phyloP scores from a whole-genome alignment of 2,888 invertebrate species.

The Cryptophagus acutangulus region DNA sequence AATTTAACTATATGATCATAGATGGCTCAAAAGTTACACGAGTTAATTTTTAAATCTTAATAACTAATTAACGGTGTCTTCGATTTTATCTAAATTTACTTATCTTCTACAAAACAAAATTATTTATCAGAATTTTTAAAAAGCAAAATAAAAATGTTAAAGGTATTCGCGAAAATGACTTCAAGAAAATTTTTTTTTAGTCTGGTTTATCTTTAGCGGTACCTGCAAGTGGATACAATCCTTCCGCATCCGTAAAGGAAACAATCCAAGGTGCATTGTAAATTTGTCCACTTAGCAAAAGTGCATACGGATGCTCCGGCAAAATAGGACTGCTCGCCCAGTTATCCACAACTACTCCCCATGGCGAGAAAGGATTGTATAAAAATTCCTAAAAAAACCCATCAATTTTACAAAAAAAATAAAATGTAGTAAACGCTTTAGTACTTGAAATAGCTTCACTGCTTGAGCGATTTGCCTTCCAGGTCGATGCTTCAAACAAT shows the following conservation, averaged over 20 bases:
- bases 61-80: no score
- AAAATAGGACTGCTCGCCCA: conserved; percentile 59
- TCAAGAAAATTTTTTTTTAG: background rate
- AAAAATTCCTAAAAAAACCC: conserved; percentile 51
- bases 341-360: conserved; percentile 66
- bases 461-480: conserved; percentile 57
- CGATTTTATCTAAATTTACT: no score
- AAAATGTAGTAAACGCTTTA: no score
- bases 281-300: conserved; percentile 56
- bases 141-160: no score
- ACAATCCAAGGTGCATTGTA: conserved; percentile 66
- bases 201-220: background rate
- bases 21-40: no score
- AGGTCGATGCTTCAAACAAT: conserved; percentile 60
- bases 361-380: conserved; percentile 66
- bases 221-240: conserved; percentile 59
- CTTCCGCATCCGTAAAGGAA: conserved; percentile 66
- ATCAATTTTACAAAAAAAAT: conserved; percentile 1
- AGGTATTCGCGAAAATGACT: no score
- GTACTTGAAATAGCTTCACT: conserved; percentile 55
- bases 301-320: conserved; percentile 58
- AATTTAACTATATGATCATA: no score
- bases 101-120: no score
- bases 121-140: no score
- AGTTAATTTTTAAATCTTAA: no score